Base-by-base conservation (phyloP, 1,140 invertebrate species). In the Andrena cerasifolii region DNA sequence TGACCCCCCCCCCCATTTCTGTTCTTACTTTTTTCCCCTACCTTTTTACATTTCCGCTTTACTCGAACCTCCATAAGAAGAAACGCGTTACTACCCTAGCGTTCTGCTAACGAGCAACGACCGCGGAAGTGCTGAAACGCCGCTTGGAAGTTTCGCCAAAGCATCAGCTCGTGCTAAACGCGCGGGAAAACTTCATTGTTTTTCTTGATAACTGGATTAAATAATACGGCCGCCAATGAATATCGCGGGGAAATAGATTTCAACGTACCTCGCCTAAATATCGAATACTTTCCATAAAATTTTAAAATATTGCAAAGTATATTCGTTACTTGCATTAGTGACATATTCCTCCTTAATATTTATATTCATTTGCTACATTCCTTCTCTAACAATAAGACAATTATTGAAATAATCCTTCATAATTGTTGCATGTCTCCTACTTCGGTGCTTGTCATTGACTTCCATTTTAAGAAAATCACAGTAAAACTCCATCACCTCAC, bases 101-200 rank as follows among this genome's bases (percentile, higher is more conserved):
- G 49, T 67, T 67, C 21, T n/a, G 1, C 28, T 51, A 76, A 68
- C 65, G 63, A 68, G 43, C 54, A 67, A 75, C 63, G 74, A 59
- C 49, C 71, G 61, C 59, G 31, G 28, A 76, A 76, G 54, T 68
- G 54, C 54, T 61, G 74, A 68, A 68, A 68, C 51, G 14, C 28
- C 8, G 31, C 43, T 45, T 26, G 51, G 36, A 36, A 51, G 26
- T 53, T 74, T 66, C 61, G 56, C 24, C 26, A 53, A n/a, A 31
- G 47, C 59, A 36, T 28, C 47, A 4, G 18, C 49, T 67, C 56
- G 43, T 26, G 56, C 62, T 51, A 40, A 73, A 62, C 21, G 31
- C 12, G 21, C 6, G 18, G 26, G 5, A 28, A 71, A 26, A 47
- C n/a, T 16, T 49, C 31, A 26, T 5, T 45, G n/a, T 49, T 28